Percentiles rank a stretch among this genome's conserved stretches.
These are phyloP conservation scores for Brachionus rotundiformis DNA, from an alignment of 1,140 invertebrate species.

Conservation along the genomic window DNA sequence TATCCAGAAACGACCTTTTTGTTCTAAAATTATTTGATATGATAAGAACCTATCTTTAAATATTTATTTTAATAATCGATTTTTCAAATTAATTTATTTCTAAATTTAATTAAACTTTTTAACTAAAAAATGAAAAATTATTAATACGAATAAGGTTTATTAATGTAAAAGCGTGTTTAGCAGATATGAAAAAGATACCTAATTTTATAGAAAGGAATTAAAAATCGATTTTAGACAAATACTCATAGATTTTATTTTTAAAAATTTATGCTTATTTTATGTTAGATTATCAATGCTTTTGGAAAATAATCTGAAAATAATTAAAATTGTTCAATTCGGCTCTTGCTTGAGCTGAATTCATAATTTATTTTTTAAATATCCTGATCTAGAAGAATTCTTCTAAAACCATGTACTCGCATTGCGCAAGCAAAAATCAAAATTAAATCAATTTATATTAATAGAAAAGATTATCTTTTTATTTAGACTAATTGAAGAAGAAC, in stretches of 20 bases:
- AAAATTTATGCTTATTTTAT: slow-evolving; percentile 21
- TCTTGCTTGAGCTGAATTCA: slow-evolving; percentile 25
- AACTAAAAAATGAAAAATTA: too few species aligned
- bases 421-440: not conserved
- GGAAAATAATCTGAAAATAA: slow-evolving; percentile 16
- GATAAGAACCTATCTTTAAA: too few species aligned
- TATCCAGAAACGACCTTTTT: too few species aligned
- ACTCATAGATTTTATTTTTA: not conserved
- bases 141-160: too few species aligned
- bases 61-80: too few species aligned
- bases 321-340: not conserved
- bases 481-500: slow-evolving; percentile 36
- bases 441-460: not conserved
- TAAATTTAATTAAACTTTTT: too few species aligned
- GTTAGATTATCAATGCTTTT: not conserved
- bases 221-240: not conserved
- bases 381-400: not conserved
- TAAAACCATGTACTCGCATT: not conserved
- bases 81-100: too few species aligned
- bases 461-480: not conserved
- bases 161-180: not conserved
- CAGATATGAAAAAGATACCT: not conserved
- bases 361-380: slow-evolving; percentile 17
- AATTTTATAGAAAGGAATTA: not conserved
- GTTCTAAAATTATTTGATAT: too few species aligned